Conservation (phyloP, 1,140 invertebrate species). For the Bombus cullumanus region DNA sequence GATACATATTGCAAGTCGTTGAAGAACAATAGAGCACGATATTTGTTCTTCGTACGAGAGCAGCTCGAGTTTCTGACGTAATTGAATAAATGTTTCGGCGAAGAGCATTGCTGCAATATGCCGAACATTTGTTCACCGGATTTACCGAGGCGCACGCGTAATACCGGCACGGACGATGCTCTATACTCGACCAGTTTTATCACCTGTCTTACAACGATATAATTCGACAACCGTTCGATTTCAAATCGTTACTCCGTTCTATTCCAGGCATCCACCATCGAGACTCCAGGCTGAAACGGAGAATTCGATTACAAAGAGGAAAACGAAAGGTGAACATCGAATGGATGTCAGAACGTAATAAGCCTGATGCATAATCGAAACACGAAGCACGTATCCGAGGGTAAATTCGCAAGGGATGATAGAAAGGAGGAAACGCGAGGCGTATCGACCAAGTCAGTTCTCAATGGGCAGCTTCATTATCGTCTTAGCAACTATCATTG, state of each 20-base stretch:
- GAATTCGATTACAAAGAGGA: not conserved
- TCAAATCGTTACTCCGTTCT: not conserved
- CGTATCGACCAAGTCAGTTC: conserved; percentile 42
- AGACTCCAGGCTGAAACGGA: not conserved
- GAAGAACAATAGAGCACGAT: not conserved
- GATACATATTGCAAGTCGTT: too few species aligned
- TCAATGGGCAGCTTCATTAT: conserved; percentile 42
- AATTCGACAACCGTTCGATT: not conserved
- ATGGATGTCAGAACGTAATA: not conserved
- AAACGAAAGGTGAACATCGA: not conserved
- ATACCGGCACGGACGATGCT: conserved; percentile 2
- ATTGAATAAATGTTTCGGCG: conserved; percentile 19
- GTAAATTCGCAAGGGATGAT: not conserved
- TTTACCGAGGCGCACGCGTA: conserved; percentile 26
- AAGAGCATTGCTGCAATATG: conserved; percentile 8
- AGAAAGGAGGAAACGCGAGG: not conserved
- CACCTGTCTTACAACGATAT: not conserved
- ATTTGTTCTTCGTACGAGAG: not conserved
- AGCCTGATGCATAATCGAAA: not conserved
- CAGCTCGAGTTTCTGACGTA: conserved; percentile 1
- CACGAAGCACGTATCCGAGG: too few species aligned
- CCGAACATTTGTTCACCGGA: conserved; percentile 8
- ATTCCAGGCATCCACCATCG: too few species aligned
- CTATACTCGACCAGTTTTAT: not conserved
- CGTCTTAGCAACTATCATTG: conserved; percentile 38